Percentiles rank a stretch among this genome's conserved stretches.
phyloP scores from a whole-genome alignment of 2,888 invertebrate genomes.

The Tinea trinotella region DNA sequence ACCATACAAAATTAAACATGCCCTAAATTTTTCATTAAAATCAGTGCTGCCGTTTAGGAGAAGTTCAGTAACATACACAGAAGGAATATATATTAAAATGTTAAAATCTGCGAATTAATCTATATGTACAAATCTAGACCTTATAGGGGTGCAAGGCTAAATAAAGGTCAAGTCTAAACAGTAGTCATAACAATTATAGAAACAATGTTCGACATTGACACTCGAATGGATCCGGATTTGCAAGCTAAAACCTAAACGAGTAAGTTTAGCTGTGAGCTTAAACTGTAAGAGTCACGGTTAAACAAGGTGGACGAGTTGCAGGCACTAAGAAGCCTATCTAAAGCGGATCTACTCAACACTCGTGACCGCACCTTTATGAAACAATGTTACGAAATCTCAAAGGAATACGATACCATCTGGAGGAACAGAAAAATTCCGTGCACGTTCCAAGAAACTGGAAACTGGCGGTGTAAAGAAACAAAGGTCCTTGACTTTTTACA shows the following conservation, averaged over 20 bases:
- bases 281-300: slow-evolving; percentile 6
- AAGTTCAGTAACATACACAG: no score
- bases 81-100: no score
- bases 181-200: slow-evolving; percentile 10
- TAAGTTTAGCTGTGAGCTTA: neutral
- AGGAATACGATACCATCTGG: slow-evolving; percentile 37
- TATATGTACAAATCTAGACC: neutral
- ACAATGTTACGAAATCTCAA: slow-evolving; percentile 32
- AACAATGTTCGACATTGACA: slow-evolving; percentile 51
- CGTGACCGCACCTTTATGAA: slow-evolving; percentile 28
- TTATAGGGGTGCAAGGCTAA: neutral
- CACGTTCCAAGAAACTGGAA: slow-evolving; percentile 45
- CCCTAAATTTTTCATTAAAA: no score
- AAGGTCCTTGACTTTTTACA: slow-evolving; percentile 50
- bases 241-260: neutral
- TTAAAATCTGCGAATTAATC: no score
- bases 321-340: slow-evolving; percentile 20
- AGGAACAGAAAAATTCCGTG: slow-evolving; percentile 40
- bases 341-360: slow-evolving; percentile 21
- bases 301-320: slow-evolving; percentile 18
- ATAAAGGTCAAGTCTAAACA: slow-evolving; percentile 15
- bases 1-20: no score
- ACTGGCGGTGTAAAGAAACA: slow-evolving; percentile 23
- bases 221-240: slow-evolving; percentile 53
- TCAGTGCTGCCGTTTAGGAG: no score